Conservation (phyloP, 2,888 invertebrate genomes). For the Antitype chi region DNA sequence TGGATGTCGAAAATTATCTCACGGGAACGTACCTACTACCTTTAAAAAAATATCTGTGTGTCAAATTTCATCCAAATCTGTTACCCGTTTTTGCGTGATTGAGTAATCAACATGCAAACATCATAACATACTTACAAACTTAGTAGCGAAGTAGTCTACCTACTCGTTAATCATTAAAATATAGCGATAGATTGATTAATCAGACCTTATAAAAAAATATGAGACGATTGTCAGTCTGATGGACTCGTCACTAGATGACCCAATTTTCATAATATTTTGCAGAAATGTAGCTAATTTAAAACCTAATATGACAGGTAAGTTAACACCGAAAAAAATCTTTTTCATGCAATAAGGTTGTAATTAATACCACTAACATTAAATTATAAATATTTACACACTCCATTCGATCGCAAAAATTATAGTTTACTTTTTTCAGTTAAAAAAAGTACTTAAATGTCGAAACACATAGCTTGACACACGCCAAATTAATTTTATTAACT, state of each 20-base stretch:
- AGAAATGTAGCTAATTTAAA: constrained; percentile 16
- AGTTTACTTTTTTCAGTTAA: neutral
- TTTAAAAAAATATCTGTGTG: too few species aligned
- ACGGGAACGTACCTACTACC: too few species aligned
- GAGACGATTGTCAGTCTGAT: neutral
- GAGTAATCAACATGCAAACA: too few species aligned
- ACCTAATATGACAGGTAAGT: constrained; percentile 5
- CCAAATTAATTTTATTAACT: neutral
- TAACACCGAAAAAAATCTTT: constrained; percentile 1
- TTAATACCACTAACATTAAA: neutral
- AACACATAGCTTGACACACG: neutral
- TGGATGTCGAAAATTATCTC: too few species aligned
- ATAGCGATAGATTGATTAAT: neutral
- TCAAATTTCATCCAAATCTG: too few species aligned
- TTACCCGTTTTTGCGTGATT: too few species aligned
- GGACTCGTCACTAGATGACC: constrained; percentile 5
- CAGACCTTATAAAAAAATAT: neutral
- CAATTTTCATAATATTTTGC: constrained; percentile 1
- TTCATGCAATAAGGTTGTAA: neutral
- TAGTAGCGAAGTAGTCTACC: neutral
- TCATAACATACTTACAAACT: too few species aligned
- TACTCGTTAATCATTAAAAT: neutral
- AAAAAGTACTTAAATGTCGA: neutral
- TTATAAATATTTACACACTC: neutral
- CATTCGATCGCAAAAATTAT: constrained; percentile 1